Evolutionary conservation across 2,888 invertebrate genomes (phyloP).

Genomic region (Diarsia mendica): DNA sequence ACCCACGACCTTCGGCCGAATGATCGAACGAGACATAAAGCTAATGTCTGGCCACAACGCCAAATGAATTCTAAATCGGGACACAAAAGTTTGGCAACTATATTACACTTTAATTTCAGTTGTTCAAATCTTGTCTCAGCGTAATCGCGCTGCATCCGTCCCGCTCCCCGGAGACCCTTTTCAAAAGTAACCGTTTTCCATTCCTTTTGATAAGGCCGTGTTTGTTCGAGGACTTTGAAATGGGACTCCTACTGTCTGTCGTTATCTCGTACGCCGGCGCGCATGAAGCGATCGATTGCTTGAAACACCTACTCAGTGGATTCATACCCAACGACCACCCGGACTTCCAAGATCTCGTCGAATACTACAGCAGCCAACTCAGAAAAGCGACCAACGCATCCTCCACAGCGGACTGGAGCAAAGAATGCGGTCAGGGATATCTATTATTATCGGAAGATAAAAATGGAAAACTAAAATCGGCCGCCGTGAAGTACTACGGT

Average conservation of each 20-base stretch:
- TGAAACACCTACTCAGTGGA: conserved; percentile 87
- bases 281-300: conserved; percentile 92
- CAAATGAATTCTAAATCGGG: conserved; percentile 88
- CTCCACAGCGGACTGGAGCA: conserved; percentile 78
- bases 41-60: conserved; percentile 83
- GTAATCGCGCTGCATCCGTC: conserved; percentile 85
- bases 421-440: conserved; percentile 85
- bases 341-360: conserved; percentile 83
- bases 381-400: conserved; percentile 78
- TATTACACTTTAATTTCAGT: conserved; percentile 89
- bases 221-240: conserved; percentile 76
- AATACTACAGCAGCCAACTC: conserved; percentile 82
- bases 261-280: conserved; percentile 94
- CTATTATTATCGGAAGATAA: conserved; percentile 82
- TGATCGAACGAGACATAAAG: conserved; percentile 77
- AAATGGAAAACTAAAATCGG: conserved; percentile 82
- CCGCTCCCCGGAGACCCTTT: conserved; percentile 80
- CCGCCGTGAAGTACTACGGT: conserved; percentile 85
- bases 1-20: conserved; percentile 71
- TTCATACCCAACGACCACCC: conserved; percentile 83
- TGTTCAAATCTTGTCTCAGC: conserved; percentile 89
- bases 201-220: conserved; percentile 73
- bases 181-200: conserved; percentile 73
- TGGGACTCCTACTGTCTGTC: conserved; percentile 94
- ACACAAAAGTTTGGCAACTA: conserved; percentile 88